Evolutionary conservation across 2,888 invertebrate genomes (phyloP).

Genomic region (Leptinotarsa rubiginosa): DNA sequence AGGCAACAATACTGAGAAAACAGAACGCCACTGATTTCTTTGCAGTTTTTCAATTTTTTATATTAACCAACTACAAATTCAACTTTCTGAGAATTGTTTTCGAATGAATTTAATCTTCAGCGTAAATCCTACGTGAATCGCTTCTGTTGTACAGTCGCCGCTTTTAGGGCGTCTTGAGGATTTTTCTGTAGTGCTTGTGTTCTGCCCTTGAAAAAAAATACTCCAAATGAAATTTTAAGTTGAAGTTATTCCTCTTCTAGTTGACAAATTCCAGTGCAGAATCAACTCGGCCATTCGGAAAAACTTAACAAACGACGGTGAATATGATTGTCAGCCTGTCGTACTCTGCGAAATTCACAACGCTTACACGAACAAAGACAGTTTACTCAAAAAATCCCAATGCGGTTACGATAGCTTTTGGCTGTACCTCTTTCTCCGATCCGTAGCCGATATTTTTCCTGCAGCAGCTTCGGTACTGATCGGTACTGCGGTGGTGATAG

Average conservation of each 20-base stretch:
- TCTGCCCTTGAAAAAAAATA: too few relatives aligned
- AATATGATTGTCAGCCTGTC: conserved; percentile 71
- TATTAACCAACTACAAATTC: too few relatives aligned
- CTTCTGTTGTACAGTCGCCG: too few relatives aligned
- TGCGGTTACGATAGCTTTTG: conserved; percentile 83
- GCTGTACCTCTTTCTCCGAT: conserved; percentile 76
- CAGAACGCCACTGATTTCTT: too few relatives aligned
- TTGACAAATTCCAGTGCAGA: conserved; percentile 71
- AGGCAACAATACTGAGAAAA: too few relatives aligned
- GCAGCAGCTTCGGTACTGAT: conserved; percentile 78
- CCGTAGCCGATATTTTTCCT: conserved; percentile 82
- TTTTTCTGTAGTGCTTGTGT: too few relatives aligned
- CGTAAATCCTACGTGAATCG: too few relatives aligned
- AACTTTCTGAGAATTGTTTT: too few relatives aligned
- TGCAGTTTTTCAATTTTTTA: too few relatives aligned
- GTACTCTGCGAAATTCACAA: conserved; percentile 79
- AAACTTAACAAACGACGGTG: conserved; percentile 59
- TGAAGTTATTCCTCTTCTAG: conserved; percentile 57
- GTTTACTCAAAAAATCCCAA: conserved; percentile 76
- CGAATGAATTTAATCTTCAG: too few relatives aligned
- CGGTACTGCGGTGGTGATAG: conserved; percentile 83
- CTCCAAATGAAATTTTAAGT: too few relatives aligned
- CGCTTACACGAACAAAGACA: conserved; percentile 76
- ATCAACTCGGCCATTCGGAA: conserved; percentile 69
- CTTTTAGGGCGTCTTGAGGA: too few relatives aligned